Base-by-base conservation (phyloP, 2,888 invertebrate species). In the Melanophora roralis region DNA sequence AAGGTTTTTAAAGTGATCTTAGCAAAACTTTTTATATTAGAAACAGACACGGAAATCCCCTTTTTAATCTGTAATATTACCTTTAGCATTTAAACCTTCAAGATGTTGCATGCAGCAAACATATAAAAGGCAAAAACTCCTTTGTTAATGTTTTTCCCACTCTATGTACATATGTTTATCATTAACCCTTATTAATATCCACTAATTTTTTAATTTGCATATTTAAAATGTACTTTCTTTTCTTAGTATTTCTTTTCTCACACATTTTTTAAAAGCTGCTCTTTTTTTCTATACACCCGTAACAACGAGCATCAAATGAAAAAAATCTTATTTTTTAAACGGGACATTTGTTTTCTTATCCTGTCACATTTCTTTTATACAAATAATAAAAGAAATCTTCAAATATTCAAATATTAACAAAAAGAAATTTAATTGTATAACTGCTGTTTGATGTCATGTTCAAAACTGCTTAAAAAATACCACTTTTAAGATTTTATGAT, bases 271-370 rank as follows among this genome's bases (percentile, higher is more conserved):
- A 7, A 34, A 43, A 34, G 69, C 69, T 76, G 76, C 76, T 76
- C 76, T 64, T 76, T 76, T 75, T 64, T 67, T 6, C 67, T 74
- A 27, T 75, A 53, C 60, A 62, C 45, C 19, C 59, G 60, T 45
- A 16, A 34, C 9, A 40, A 59, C n/a, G 7, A 7, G 47, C 45
- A 55, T 8, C 11, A 7, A 55, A 43, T 47, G 49, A 47, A 62
- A 64, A 60, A 45, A 71, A 32, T 14, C 43, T n/a, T 55, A 16
- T 67, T 32, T 34, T 55, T 40, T 69, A 51, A 76, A 71, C 69
- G 76, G 76, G 64, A 76, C 69, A 76, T 76, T 76, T 76, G 76
- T 76, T 76, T 76, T 71, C 69, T 71, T 71, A 76, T 76, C 75
- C 76, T 76, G 76, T 76, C 76, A 76, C 40, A 76, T 76, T 55